Conservation (phyloP, 2,888 invertebrate species). For the Trichopria drosophilae region DNA sequence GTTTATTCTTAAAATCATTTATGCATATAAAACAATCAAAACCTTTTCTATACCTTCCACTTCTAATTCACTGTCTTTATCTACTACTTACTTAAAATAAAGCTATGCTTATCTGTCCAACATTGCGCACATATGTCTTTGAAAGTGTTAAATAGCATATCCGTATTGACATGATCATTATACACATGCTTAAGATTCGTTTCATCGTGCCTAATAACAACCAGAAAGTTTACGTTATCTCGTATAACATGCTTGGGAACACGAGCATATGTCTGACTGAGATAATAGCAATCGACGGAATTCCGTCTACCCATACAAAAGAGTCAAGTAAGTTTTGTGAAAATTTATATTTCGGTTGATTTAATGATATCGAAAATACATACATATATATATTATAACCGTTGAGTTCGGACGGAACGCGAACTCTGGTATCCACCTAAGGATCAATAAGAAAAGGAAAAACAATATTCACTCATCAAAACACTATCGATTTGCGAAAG, state of each 20-base stretch:
- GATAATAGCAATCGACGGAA: constrained; percentile 47
- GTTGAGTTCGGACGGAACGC: too few species aligned
- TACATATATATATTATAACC: too few species aligned
- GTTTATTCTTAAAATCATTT: too few species aligned
- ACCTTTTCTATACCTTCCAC: constrained; percentile 46
- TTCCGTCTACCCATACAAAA: constrained; percentile 50
- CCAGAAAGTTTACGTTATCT: constrained; percentile 50
- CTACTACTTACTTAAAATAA: constrained; percentile 44
- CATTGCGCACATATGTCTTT: constrained; percentile 42
- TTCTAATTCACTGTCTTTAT: constrained; percentile 41
- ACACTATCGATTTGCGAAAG: too few species aligned
- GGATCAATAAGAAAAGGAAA: too few species aligned
- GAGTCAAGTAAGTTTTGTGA: too few species aligned
- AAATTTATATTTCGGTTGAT: too few species aligned
- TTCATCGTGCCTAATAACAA: constrained; percentile 52
- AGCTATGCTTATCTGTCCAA: constrained; percentile 45
- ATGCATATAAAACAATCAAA: constrained; percentile 41
- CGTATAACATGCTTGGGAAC: constrained; percentile 52
- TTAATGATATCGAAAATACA: too few species aligned
- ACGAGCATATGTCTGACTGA: constrained; percentile 48
- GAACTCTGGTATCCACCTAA: too few species aligned
- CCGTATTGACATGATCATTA: constrained; percentile 35
- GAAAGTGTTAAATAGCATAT: constrained; percentile 39
- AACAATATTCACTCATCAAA: too few species aligned
- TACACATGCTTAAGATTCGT: constrained; percentile 47